Evolutionary conservation across 2,888 invertebrate genomes (phyloP).

Genomic region (Chalcosyrphus nemorum): DNA sequence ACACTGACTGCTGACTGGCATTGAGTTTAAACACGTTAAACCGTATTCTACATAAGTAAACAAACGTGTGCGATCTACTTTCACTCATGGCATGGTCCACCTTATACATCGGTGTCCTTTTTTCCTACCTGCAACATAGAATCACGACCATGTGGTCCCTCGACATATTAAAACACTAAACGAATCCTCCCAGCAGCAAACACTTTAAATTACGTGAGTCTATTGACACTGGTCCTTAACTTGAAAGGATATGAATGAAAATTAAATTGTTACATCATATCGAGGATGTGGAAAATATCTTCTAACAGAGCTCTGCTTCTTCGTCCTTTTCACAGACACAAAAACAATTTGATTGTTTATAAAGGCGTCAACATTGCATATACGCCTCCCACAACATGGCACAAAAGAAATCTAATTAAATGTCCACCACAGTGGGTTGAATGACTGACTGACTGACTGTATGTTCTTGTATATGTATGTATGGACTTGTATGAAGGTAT

Average conservation of each 20-base stretch:
- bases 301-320: conserved; percentile 37
- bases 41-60: conserved; percentile 5
- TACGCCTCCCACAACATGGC: conserved; percentile 72
- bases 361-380: conserved; percentile 68
- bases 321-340: conserved; percentile 27
- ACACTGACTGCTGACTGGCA: not conserved
- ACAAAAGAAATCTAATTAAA: conserved; percentile 72
- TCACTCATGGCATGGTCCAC: conserved; percentile 33
- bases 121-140: conserved; percentile 27
- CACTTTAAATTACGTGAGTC: conserved; percentile 23
- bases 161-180: conserved; percentile 43
- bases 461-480: no score
- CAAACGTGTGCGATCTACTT: conserved; percentile 62
- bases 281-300: conserved; percentile 47
- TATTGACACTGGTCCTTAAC: conserved; percentile 51
- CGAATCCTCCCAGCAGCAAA: conserved; percentile 19
- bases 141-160: conserved; percentile 15
- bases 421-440: conserved; percentile 62
- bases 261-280: conserved; percentile 64
- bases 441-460: not conserved
- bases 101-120: conserved; percentile 5
- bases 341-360: conserved; percentile 69
- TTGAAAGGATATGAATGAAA: conserved; percentile 61
- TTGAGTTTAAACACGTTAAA: conserved; percentile 12
- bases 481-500: no score